Evolutionary conservation across 2,888 invertebrate species (phyloP), one percentile per base, ranked within the genome.

Genomic region (Malthinus flaveolus): DNA sequence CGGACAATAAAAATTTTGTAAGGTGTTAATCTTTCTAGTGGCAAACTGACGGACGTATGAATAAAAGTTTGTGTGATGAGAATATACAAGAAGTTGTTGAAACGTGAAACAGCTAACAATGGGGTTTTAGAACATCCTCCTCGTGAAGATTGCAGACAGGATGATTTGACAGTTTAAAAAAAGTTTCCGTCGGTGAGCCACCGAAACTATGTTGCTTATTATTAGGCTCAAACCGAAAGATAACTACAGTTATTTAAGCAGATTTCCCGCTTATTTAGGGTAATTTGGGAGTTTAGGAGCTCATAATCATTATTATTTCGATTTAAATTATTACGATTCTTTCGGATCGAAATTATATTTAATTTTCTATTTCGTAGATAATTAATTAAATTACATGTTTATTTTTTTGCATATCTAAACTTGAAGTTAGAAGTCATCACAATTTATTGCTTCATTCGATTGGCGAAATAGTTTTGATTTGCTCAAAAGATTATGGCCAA

Each of bases 11-110:
- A 74, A 69, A 23, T 23, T 23, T 23, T 70, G 65, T 64, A 69
- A 72, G 73, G 72, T 75, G 75, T 76, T 76, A 75, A 75, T 76
- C 73, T 73, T 73, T 69, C 70, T 73, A 75, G 74, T 75, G 75
- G 74, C 73, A 72, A 69, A 67, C 68, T 74, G 75, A 75, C 72
- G 68, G 75, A 75, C 74, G 69, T 68, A 63, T 75, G 72, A 76
- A 75, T 75, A 65, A 23, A 68, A 62, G 63, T 61, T 51, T 23
- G 23, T 66, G 69, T 74, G 75, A 73, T 73, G 72, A 70, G 72
- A 71, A 68, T 64, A 23, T 23, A 73, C 68, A 74, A 73, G 71
- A 66, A 68, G 69, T 61, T 70, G 70, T 73, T 73, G 71, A 72
- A 71, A 72, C 67, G 66, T 69, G 66, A 66, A 62, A 68, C 69